A percentile compares a stretch with the other conserved stretches of the same genome.
Conservation (phyloP, 2,888 invertebrate genomes). For the Dermolepida albohirtum region DNA sequence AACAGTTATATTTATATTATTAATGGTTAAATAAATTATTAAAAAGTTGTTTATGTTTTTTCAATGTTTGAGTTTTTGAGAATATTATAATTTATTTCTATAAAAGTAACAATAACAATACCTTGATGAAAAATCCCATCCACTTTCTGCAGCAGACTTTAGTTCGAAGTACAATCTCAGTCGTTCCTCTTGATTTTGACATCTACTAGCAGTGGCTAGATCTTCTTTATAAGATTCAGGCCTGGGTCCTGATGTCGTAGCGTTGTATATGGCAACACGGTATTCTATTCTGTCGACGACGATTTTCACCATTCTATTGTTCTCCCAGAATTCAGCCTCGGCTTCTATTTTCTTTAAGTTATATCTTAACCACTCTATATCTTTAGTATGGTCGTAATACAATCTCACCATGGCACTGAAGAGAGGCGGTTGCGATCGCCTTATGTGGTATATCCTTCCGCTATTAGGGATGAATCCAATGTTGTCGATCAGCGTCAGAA, state of each 20-base stretch:
- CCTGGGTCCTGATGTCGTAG: constrained; percentile 73
- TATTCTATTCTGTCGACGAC: constrained; percentile 67
- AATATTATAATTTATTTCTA: too few species aligned
- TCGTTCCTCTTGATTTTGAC: constrained; percentile 63
- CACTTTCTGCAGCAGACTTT: constrained; percentile 85
- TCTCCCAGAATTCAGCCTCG: constrained; percentile 75
- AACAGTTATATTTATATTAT: too few species aligned
- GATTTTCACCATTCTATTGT: constrained; percentile 67
- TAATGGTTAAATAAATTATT: too few species aligned
- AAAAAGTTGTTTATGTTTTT: too few species aligned
- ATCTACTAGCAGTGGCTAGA: constrained; percentile 64
- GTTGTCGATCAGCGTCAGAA: constrained; percentile 74
- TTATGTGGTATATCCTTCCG: constrained; percentile 81
- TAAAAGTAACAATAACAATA: neutral
- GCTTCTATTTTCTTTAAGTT: constrained; percentile 71
- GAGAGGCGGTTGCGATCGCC: constrained; percentile 79
- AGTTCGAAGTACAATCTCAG: constrained; percentile 74
- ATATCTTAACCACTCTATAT: constrained; percentile 71
- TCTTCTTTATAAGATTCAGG: constrained; percentile 82
- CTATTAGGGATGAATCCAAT: constrained; percentile 85
- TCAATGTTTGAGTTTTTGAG: too few species aligned
- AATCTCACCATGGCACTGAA: constrained; percentile 77
- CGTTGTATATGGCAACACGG: constrained; percentile 71
- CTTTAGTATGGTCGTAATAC: constrained; percentile 74
- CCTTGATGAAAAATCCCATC: constrained; percentile 85